Evolutionary conservation across 2,888 invertebrate species (phyloP), one percentile per base, ranked within the genome.

Genomic region (Tipula confusa): DNA sequence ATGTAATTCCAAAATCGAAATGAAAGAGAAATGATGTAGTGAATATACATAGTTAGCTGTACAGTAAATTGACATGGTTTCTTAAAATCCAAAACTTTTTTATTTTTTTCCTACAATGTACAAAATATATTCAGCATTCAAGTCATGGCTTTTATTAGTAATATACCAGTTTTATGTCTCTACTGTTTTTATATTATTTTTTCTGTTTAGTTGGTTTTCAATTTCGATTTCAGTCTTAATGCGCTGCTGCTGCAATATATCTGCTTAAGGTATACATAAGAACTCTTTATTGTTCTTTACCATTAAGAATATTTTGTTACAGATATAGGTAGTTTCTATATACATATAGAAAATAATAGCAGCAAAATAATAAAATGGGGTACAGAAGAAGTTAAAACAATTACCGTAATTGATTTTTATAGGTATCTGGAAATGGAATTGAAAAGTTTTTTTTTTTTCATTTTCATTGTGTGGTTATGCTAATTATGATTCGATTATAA

Each of bases 221-320:
- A 64, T 64, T 64, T 64, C 64, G 24, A 64, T 64, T 64, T 64
- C 64, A 24, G 64, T 64, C 64, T 64, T 64, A 18, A 64, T 64
- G 9, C 1, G 64, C 64, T 24, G 64, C 48, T 64, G 64, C 64
- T 24, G 24, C 11, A 64, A 64, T 64, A 24, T 64, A 18, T 64
- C 9, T 64, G 9, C 64, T 24, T 24, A 43, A 43, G 43, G 38
- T 38, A 38, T 13, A 31, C 13, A 38, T 48, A 48, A 48, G 24
- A 64, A 24, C 64, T 64, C 18, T 64, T 64, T 64, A 64, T 64
- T 43, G 64, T 64, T 64, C 64, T 64, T 64, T 64, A 64, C 64
- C 64, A n/a, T 64, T 3, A 64, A 64, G 64, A 64, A 64, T 64
- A 64, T 64, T 64, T 64, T 64, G 64, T 64, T 64, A 64, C 64